Evolutionary conservation across 2,888 invertebrate genomes (phyloP).

Genomic region (Keiferia lycopersicella): DNA sequence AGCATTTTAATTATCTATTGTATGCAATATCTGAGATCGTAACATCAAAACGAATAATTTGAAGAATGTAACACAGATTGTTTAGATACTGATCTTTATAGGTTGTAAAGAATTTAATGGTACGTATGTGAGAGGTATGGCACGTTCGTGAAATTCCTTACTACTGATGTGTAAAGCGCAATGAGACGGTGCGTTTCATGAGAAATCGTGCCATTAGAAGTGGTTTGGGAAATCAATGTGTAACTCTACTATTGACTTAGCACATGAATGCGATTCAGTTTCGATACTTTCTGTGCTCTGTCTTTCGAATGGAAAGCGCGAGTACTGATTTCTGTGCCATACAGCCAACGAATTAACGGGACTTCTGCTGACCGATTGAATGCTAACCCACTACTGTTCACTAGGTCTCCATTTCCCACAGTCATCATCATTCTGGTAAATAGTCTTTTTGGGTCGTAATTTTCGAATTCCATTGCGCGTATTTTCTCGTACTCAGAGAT

Average conservation of each 20-base stretch:
- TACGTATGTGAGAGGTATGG: not conserved
- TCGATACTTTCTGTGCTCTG: conserved; percentile 13
- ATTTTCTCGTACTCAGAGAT: not conserved
- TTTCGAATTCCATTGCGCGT: not conserved
- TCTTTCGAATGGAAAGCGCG: conserved; percentile 44
- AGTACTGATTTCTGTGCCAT: conserved; percentile 64
- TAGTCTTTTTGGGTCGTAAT: not conserved
- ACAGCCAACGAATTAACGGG: conserved; percentile 63
- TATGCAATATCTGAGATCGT: not conserved
- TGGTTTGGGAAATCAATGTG: conserved; percentile 22
- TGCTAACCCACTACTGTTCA: conserved; percentile 35
- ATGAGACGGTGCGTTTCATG: not conserved
- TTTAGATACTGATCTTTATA: not conserved
- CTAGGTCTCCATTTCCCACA: conserved; percentile 14
- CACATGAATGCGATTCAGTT: conserved; percentile 31
- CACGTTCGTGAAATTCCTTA: not conserved
- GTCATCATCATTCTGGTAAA: conserved; percentile 11
- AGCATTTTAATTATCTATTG: conserved; percentile 14
- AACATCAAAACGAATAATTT: conserved; percentile 7
- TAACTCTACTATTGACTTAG: conserved; percentile 45
- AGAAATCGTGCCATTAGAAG: conserved; percentile 12
- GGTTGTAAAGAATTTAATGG: not conserved
- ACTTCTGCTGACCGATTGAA: conserved; percentile 47
- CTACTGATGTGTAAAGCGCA: not conserved
- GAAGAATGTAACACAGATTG: conserved; percentile 4